These are phyloP conservation scores for Drosophila paramelanica DNA, from an alignment of 2,888 invertebrate species.

Conservation along the genomic window DNA sequence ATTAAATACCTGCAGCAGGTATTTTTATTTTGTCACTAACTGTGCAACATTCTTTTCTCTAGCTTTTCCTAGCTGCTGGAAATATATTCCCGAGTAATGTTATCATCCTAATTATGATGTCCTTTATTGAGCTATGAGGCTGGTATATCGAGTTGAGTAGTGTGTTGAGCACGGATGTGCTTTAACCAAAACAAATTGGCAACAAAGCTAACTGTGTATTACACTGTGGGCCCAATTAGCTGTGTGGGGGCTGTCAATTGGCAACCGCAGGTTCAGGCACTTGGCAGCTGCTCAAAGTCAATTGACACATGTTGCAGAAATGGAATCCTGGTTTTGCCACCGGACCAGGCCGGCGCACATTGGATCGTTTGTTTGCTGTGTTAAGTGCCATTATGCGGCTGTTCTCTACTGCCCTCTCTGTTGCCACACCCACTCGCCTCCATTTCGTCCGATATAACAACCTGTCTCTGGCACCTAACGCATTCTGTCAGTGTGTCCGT, in stretches of 20 bases:
- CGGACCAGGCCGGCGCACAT: constrained; percentile 18
- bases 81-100: no score
- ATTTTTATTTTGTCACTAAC: constrained; percentile 5
- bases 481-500: constrained; percentile 48
- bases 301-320: constrained; percentile 70
- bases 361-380: constrained; percentile 49
- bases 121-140: neutral
- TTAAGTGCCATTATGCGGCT: constrained; percentile 54
- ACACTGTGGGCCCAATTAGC: neutral
- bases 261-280: constrained; percentile 6
- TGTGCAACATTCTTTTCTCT: no score
- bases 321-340: constrained; percentile 15
- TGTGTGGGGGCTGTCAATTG: constrained; percentile 2
- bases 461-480: constrained; percentile 58
- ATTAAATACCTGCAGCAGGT: neutral
- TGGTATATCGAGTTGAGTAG: neutral
- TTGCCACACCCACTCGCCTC: neutral
- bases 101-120: no score
- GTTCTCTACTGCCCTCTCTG: neutral
- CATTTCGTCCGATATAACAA: neutral
- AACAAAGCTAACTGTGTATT: neutral
- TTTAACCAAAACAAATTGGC: neutral
- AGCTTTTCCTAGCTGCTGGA: no score
- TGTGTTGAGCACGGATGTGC: constrained; percentile 12
- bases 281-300: constrained; percentile 37